Evolutionary conservation across 2,113 vertebrate genomes (phyloP).

Genomic region (Nanorana parkeri): DNA sequence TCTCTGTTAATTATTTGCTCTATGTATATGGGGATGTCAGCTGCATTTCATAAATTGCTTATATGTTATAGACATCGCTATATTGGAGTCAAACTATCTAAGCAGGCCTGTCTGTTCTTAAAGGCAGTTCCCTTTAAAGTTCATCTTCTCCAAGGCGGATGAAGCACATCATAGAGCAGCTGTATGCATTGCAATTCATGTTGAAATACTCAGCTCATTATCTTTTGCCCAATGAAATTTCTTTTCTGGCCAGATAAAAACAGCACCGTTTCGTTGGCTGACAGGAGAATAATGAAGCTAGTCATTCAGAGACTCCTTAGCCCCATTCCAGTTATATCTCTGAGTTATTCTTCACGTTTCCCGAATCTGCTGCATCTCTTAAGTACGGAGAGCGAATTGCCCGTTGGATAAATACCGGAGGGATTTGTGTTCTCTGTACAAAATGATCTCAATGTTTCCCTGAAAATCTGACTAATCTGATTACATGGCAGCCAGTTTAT

Average conservation of each 20-base stretch:
- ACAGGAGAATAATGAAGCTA: conserved; percentile 49
- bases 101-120: background rate
- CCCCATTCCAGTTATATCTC: conserved; percentile 42
- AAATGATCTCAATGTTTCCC: conserved; percentile 35
- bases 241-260: conserved; percentile 28
- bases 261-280: conserved; percentile 32
- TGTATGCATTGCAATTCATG: conserved; percentile 33
- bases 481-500: conserved; percentile 24
- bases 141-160: conserved; percentile 24
- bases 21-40: no score
- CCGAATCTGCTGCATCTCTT: conserved; percentile 30
- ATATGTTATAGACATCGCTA: no score
- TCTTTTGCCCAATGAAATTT: conserved; percentile 40
- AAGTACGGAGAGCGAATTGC: conserved; percentile 20
- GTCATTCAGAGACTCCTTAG: conserved; percentile 42
- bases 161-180: conserved; percentile 7
- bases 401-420: conserved; percentile 17
- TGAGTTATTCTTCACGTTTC: conserved; percentile 31
- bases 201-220: conserved; percentile 39
- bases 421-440: conserved; percentile 5
- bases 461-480: conserved; percentile 46
- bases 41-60: no score
- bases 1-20: no score
- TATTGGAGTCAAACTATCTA: no score
- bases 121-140: conserved; percentile 27